A percentile compares a stretch with the other conserved stretches of the same genome.
phyloP scores from a whole-genome alignment of 1,140 invertebrate species.

The Tetragonula clypearis region DNA sequence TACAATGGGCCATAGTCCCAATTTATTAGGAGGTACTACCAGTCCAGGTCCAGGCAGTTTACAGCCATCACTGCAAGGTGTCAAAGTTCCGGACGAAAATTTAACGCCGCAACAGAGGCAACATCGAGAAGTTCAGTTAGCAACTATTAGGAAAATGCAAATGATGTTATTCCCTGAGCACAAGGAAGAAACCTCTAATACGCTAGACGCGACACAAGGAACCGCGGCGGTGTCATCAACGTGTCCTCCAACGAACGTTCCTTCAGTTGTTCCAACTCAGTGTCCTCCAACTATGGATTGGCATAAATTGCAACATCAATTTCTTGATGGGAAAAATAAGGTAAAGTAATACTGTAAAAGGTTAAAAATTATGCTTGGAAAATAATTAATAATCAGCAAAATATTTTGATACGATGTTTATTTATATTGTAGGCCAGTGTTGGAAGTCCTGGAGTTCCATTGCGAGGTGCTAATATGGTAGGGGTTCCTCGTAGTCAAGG shows the following conservation, averaged over 20 bases:
- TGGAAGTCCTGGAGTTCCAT: slow-evolving; percentile 79
- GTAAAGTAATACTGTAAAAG: slow-evolving; percentile 58
- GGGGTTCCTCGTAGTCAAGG: slow-evolving; percentile 87
- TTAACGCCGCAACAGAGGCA: slow-evolving; percentile 97
- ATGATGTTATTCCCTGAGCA: slow-evolving; percentile 94
- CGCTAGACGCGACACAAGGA: slow-evolving; percentile 78
- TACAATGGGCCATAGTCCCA: slow-evolving; percentile 79
- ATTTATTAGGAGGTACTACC: slow-evolving; percentile 78
- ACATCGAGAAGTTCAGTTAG: slow-evolving; percentile 95
- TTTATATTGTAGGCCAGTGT: slow-evolving; percentile 65
- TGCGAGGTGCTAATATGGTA: slow-evolving; percentile 79
- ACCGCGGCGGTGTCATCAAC: slow-evolving; percentile 74
- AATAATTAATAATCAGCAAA: slow-evolving; percentile 4
- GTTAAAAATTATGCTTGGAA: background rate
- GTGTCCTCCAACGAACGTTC: slow-evolving; percentile 74
- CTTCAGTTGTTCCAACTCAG: slow-evolving; percentile 79
- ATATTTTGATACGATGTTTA: background rate
- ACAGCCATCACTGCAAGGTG: slow-evolving; percentile 86
- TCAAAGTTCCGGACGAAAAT: slow-evolving; percentile 97
- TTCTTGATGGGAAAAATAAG: slow-evolving; percentile 87
- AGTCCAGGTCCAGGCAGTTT: slow-evolving; percentile 82
- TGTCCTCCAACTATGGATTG: slow-evolving; percentile 88
- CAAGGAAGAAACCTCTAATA: slow-evolving; percentile 77
- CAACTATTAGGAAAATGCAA: slow-evolving; percentile 95
- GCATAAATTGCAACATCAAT: slow-evolving; percentile 94